Conservation (phyloP, 2,113 vertebrate species). For the Naja naja region DNA sequence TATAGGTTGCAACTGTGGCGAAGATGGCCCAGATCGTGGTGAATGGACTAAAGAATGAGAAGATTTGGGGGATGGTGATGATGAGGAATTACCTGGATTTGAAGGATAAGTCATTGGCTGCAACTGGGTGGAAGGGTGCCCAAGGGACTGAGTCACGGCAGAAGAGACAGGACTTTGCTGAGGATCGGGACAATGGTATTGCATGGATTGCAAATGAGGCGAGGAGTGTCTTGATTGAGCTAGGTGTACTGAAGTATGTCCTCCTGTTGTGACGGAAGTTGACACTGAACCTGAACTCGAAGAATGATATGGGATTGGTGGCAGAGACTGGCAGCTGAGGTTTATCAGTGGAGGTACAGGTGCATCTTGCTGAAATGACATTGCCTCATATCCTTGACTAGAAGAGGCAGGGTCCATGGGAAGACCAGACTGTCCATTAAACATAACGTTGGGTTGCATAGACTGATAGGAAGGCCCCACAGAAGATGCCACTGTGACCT, state of each 20-base stretch:
- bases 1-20: slow-evolving; percentile 88
- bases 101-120: slow-evolving; percentile 82
- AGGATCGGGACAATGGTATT: slow-evolving; percentile 80
- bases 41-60: slow-evolving; percentile 82
- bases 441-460: slow-evolving; percentile 83
- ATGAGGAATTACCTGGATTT: slow-evolving; percentile 80
- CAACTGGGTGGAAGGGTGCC: slow-evolving; percentile 82
- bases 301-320: slow-evolving; percentile 82
- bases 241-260: slow-evolving; percentile 77
- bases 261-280: slow-evolving; percentile 66
- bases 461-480: slow-evolving; percentile 83
- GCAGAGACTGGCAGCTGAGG: slow-evolving; percentile 77
- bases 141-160: slow-evolving; percentile 70
- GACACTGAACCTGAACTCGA: slow-evolving; percentile 73
- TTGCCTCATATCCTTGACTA: slow-evolving; percentile 82
- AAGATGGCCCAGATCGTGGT: slow-evolving; percentile 88
- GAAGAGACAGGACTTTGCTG: slow-evolving; percentile 75
- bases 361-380: slow-evolving; percentile 85
- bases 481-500: slow-evolving; percentile 75
- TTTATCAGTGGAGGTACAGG: slow-evolving; percentile 78
- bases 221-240: slow-evolving; percentile 72
- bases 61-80: slow-evolving; percentile 80
- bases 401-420: slow-evolving; percentile 75
- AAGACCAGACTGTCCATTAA: slow-evolving; percentile 88
- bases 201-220: slow-evolving; percentile 79